Base-by-base conservation (phyloP, 2,797 vertebrate species). In the Bradypodion pumilum region DNA sequence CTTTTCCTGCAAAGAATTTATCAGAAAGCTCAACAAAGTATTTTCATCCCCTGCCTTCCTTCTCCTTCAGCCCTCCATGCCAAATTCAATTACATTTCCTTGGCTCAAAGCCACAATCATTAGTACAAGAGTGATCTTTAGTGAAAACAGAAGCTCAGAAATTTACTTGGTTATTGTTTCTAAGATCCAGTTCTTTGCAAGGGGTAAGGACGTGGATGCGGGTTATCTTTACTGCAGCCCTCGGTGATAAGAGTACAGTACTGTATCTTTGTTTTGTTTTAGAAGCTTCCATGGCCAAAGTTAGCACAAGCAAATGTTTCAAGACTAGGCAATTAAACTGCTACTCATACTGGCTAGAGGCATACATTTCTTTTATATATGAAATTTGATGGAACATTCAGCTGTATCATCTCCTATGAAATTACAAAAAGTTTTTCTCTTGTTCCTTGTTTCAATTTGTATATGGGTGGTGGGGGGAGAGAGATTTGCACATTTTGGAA, bases 231-330 rank as follows among this genome's bases (percentile, higher is more conserved):
- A n/a, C n/a, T n/a, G n/a, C n/a, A n/a, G n/a, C n/a, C n/a, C n/a
- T n/a, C n/a, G n/a, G n/a, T n/a, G n/a, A n/a, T n/a, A n/a, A n/a
- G n/a, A n/a, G n/a, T n/a, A n/a, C n/a, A n/a, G n/a, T n/a, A n/a
- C n/a, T n/a, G n/a, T n/a, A n/a, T n/a, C n/a, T n/a, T n/a, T n/a
- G 77, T 84, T 68, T 89, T 85, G 75, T 65, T 70, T 80, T 84
- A 78, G 85, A 87, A 91, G 88, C 76, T 87, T 85, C 72, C 78
- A 42, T 65, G 77, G 89, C 83, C 83, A 90, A 89, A 32, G 56
- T 87, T 90, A 73, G 66, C 80, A 49, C 88, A 91, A 91, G 85
- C 87, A 92, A 91, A 92, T 91, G 87, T 74, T 44, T 21, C 73
- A 19, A 8, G n/a, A 40, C n/a, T 52, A n/a, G n/a, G n/a, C n/a